Evolutionary conservation across 2,888 invertebrate genomes (phyloP), one percentile per base, ranked within the genome.

Genomic region (Melangyna quadrimaculata): DNA sequence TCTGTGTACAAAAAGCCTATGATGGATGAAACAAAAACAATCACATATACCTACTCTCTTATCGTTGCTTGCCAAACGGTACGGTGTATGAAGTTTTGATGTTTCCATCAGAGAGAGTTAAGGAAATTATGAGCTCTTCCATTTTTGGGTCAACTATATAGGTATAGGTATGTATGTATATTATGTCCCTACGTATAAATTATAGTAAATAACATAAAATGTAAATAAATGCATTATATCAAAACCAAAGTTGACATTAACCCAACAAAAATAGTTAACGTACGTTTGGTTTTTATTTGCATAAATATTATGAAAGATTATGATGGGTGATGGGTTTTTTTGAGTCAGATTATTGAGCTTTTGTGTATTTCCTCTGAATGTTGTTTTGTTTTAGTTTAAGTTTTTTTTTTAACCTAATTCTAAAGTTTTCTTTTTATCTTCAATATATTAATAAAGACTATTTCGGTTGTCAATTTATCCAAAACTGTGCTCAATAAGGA

Each of bases 221-320:
- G 61, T 82, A 78, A 78, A 78, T 63, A 55, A 69, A 69, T 69
- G 53, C 69, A 78, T 37, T 69, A 24, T 78, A 69, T 57, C 78
- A 67, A 45, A 67, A 37, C 29, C 55, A 75, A 63, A 48, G 74
- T 63, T 75, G 75, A 57, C 75, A 70, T 22, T 45, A 57, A 43
- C 45, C 29, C 43, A 57, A 57, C 57, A 19, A 22, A 57, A 45
- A 55, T 55, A 3, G 17, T 67, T 51, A 35, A 32, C 22, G 48
- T 67, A 32, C 22, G 14, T 27, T 53, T 24, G 17, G 8, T 2
- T 67, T 24, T 35, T 17, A 14, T 17, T 53, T 61, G 63, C 45
- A 65, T 63, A 71, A 61, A 45, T 37, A 57, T 71, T 37, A 32
- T 57, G 57, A 53, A 35, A 32, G 17, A 48, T 55, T 8, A 9